phyloP scores from a whole-genome alignment of 1,140 invertebrate genomes.

The Drosophila prosaltans region DNA sequence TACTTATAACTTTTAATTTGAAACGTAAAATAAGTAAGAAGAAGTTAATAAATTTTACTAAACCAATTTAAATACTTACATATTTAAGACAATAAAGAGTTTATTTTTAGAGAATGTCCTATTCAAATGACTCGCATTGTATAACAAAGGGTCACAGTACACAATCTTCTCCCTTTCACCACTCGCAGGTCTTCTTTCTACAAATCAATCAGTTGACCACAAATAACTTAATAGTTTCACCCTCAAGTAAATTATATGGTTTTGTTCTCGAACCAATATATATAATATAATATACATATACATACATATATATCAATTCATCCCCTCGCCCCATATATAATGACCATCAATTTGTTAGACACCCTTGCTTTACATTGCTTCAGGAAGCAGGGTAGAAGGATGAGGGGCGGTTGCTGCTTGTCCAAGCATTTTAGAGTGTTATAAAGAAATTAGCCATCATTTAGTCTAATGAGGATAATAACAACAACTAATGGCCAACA shows the following conservation, averaged over 20 bases:
- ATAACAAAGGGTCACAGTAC: no score
- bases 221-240: slow-evolving; percentile 23
- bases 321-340: slow-evolving; percentile 24
- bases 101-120: no score
- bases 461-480: slow-evolving; percentile 77
- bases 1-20: no score
- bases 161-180: background rate
- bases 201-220: slow-evolving; percentile 20
- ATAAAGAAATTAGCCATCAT: slow-evolving; percentile 77
- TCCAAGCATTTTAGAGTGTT: slow-evolving; percentile 70
- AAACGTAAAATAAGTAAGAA: no score
- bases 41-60: no score
- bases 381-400: background rate
- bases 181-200: background rate
- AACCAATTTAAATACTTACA: no score
- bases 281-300: background rate
- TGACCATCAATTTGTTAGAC: slow-evolving; percentile 69
- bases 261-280: background rate
- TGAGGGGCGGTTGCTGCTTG: background rate
- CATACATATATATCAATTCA: background rate
- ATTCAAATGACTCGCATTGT: no score
- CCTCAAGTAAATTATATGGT: slow-evolving; percentile 8
- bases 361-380: slow-evolving; percentile 32
- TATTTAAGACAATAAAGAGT: no score
- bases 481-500: slow-evolving; percentile 66